Base-by-base conservation (phyloP, 2,797 vertebrate genomes). In the Poecilia wingei region DNA sequence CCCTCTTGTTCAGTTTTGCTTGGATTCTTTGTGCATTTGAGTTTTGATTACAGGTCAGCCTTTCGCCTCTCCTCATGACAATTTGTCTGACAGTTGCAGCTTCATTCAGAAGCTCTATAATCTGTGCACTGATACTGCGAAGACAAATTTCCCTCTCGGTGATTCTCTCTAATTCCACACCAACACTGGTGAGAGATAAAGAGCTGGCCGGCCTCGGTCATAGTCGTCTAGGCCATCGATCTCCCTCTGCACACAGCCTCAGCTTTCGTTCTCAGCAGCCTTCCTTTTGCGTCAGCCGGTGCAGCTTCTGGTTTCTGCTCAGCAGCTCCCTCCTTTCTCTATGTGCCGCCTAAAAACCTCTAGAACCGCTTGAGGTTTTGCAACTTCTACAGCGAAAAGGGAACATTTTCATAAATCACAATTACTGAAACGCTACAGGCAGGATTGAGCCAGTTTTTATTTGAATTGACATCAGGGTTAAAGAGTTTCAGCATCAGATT, bases 201-300 rank as follows among this genome's bases (percentile, higher is more conserved):
- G 8, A 22, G 9, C 79, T 59, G 75, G 75, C 61, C 51, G 75
- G 74, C 51, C 59, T 87, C 83, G 82, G 76, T 71, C 76, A 0
- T 16, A 81, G 57, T 79, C 78, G 81, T 74, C 87, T 79, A 51
- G 55, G 28, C 71, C 84, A 83, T 82, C 81, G 36, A 68, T 86
- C 87, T n/a, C 68, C 83, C 78, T 81, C 36, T 68, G 64, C 64
- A 12, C 79, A 74, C 61, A n/a, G 28, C 66, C 77, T 55, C 43
- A 77, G 81, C 79, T 77, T 78, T 74, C 66, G 83, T 69, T 81
- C 86, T 83, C 84, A 41, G 78, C 78, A 75, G 28, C 46, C 75
- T 78, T 79, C 86, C 70, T 82, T 70, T 83, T 79, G 86, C 82
- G 86, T 83, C 76, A 79, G 82, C 49, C 46, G 68, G 82, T 73